A percentile compares a stretch with the other conserved stretches of the same genome.
Evolutionary conservation across 2,797 vertebrate genomes (phyloP).

Genomic region (Characodon lateralis): DNA sequence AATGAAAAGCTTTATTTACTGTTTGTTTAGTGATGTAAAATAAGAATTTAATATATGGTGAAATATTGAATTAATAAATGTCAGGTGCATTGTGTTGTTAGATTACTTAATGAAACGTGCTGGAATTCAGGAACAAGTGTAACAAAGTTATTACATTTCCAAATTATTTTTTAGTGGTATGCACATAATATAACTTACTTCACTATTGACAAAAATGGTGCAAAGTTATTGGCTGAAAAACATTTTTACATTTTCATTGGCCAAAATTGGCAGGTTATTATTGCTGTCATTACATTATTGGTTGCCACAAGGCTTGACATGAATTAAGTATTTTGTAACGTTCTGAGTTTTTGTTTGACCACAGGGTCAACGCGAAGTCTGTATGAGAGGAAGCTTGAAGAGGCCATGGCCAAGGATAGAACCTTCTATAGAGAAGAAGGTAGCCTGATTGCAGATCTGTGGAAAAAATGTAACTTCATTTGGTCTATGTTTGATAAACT

Average conservation of each 20-base stretch:
- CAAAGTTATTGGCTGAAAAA: background rate
- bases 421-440: conserved; percentile 13
- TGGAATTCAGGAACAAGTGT: background rate
- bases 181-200: background rate
- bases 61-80: background rate
- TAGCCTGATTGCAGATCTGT: background rate
- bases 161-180: background rate
- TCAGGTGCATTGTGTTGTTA: background rate
- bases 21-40: background rate
- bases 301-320: background rate
- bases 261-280: background rate
- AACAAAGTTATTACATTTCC: background rate
- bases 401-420: background rate
- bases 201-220: background rate
- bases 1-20: too few species aligned
- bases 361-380: background rate
- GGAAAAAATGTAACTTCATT: background rate
- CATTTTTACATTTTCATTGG: background rate
- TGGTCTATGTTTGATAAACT: background rate
- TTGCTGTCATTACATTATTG: background rate
- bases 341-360: background rate
- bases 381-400: conserved; percentile 4
- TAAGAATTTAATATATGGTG: too few species aligned
- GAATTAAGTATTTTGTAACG: background rate
- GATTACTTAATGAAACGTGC: background rate